phyloP scores from a whole-genome alignment of 1,140 invertebrate species.

The Tetramorium parvispinum region DNA sequence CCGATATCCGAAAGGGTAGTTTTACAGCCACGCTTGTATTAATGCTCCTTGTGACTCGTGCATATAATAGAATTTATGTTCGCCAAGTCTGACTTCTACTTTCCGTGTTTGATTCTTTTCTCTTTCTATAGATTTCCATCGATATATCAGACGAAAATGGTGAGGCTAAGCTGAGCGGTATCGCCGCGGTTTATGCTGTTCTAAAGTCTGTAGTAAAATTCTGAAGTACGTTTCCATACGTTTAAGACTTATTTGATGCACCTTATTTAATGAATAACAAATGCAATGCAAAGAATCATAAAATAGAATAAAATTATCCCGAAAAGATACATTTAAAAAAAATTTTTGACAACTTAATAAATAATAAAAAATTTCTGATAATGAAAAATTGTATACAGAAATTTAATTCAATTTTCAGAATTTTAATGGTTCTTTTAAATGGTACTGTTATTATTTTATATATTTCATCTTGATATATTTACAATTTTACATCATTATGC shows the following conservation, averaged over 20 bases:
- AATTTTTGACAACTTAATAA: neutral
- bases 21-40: neutral
- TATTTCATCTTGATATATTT: conserved; percentile 1
- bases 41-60: neutral
- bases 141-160: neutral
- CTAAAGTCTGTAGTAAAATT: neutral
- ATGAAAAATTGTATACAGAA: neutral
- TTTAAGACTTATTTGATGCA: neutral
- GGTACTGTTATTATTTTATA: neutral
- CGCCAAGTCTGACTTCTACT: neutral
- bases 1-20: neutral
- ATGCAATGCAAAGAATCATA: neutral
- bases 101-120: neutral
- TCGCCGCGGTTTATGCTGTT: neutral
- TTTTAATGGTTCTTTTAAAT: neutral
- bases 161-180: neutral
- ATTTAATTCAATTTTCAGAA: neutral
- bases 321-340: neutral
- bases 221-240: neutral
- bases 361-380: neutral
- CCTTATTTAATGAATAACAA: neutral
- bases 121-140: neutral
- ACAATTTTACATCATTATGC: neutral
- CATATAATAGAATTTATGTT: neutral
- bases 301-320: neutral